Evolutionary conservation across 2,113 vertebrate genomes (phyloP).

Genomic region (Scopus umbretta): DNA sequence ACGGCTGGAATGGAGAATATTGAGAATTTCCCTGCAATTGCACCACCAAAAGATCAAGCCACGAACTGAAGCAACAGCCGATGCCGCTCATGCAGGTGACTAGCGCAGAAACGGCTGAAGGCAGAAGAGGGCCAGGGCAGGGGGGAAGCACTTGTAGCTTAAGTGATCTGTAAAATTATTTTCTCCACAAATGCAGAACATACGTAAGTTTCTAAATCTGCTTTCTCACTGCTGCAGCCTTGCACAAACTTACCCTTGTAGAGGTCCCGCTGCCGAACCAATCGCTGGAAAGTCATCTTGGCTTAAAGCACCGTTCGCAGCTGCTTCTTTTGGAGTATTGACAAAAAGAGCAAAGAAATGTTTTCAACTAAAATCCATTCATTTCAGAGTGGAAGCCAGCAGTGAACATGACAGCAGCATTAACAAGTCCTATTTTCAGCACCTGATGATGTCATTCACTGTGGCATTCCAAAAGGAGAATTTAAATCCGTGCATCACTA

Average conservation of each 20-base stretch:
- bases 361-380: background rate
- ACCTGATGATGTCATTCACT: background rate
- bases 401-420: background rate
- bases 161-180: background rate
- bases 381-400: background rate
- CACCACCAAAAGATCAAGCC: background rate
- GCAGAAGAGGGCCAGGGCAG: background rate
- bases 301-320: constrained; percentile 62
- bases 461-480: background rate
- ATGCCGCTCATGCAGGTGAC: background rate
- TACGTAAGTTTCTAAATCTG: background rate
- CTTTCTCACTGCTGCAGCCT: background rate
- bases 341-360: constrained; percentile 7
- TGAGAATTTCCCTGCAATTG: background rate
- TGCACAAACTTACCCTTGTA: constrained; percentile 62
- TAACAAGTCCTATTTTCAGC: background rate
- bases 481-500: background rate
- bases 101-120: background rate
- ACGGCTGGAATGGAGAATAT: background rate
- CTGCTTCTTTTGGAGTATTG: constrained; percentile 67
- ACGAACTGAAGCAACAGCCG: background rate
- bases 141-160: background rate
- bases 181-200: background rate
- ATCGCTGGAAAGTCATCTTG: constrained; percentile 80
- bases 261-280: constrained; percentile 49